Percentiles rank a stretch among this genome's conserved stretches.
Evolutionary conservation across 2,797 vertebrate genomes (phyloP).

Genomic region (Spinus pinus): DNA sequence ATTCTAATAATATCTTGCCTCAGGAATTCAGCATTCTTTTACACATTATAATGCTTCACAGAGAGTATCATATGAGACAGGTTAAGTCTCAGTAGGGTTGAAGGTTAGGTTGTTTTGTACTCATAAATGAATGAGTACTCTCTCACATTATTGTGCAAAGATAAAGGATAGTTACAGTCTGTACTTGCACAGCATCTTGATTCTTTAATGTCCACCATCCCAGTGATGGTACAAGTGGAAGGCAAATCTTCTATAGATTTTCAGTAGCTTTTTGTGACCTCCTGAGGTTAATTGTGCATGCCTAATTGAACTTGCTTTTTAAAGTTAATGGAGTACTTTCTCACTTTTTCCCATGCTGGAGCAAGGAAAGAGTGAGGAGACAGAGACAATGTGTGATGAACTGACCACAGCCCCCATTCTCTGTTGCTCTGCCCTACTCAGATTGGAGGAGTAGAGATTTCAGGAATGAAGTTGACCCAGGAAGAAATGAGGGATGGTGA

Average conservation of each 20-base stretch:
- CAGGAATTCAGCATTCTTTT: not conserved
- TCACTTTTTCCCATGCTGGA: not conserved
- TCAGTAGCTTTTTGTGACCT: not conserved
- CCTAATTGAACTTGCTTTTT: not conserved
- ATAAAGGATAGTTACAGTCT: not conserved
- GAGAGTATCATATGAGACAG: not conserved
- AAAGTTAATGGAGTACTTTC: not conserved
- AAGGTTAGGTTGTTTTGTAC: not conserved
- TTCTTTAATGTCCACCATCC: not conserved
- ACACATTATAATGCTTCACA: not conserved
- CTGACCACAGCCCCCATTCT: not conserved
- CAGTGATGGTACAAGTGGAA: not conserved
- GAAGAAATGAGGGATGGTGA: not conserved
- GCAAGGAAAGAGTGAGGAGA: not conserved
- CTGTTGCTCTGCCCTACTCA: fast-evolving
- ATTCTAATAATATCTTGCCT: not conserved
- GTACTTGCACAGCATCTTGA: not conserved
- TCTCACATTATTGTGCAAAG: not conserved
- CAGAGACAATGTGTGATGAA: not conserved
- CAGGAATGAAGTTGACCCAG: not conserved
- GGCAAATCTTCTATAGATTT: not conserved
- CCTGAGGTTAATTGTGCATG: not conserved
- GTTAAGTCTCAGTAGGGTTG: not conserved
- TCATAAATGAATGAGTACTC: not conserved
- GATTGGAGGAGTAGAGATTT: not conserved